Evolutionary conservation across 1,140 invertebrate species (phyloP), one percentile per base, ranked within the genome.

Genomic region (Andricus grossulariae): DNA sequence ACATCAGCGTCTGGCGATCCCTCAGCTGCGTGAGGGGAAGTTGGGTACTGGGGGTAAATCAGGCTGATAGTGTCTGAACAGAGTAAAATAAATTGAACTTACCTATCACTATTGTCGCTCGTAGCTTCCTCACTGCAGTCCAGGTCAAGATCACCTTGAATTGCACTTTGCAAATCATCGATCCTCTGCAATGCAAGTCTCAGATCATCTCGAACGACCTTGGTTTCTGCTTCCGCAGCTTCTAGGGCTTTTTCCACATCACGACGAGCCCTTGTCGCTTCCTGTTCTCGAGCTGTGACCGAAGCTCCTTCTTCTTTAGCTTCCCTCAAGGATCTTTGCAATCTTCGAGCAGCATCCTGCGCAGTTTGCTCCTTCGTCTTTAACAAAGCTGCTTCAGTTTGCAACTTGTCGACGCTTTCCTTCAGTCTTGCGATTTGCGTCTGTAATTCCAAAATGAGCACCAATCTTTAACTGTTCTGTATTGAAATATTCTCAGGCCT

Each of bases 81-180:
- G n/a, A n/a, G n/a, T n/a, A n/a, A 7, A 10, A 18, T 54, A 4
- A 19, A 76, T 72, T 54, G 7, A 21, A 39, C 32, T 83, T 87
- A 94, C 93, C 93, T 94, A 77, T 94, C 94, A 75, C 93, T 93
- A 81, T 93, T 93, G 77, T 94, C 93, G 55, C 90, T 92, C 50
- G 91, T 93, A n/a, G 88, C 92, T 84, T 93, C 93, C 81, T 92
- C 92, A 73, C 92, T 92, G 78, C 91, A 91, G 49, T 92, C 92
- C 50, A 92, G 86, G 74, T 95, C 94, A 73, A 95, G 92, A 75
- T 95, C 94, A 4, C 94, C 96, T 85, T 97, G 95, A 87, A 97
- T 95, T n/a, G 96, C 96, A 83, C 94, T 94, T 83, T 97, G 96
- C 11, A 97, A 89, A 89, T 97, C 96, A 70, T 96, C 95, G 79